Base-by-base conservation (phyloP, 2,113 vertebrate species). In the Neotoma lepida region DNA sequence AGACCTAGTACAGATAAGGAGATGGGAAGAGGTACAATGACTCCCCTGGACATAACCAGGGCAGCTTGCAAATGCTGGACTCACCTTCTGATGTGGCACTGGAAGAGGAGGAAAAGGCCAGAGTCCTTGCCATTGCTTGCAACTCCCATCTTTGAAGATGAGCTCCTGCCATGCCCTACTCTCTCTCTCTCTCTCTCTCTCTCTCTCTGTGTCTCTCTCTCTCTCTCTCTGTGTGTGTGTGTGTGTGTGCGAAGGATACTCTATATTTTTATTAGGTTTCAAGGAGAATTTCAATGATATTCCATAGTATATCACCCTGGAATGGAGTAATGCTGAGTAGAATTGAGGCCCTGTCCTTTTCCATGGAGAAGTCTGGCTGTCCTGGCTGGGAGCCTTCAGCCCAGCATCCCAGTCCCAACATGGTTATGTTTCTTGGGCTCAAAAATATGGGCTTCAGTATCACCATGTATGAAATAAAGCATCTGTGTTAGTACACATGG, bases 241-340 rank as follows among this genome's bases (percentile, higher is more conserved):
- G 46, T 70, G 26, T 30, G 2, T 49, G 46, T 54, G 6, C 85
- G 61, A 90, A 82, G 88, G 64, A 71, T 70, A 35, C 3, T 64
- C 13, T 91, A 4, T 91, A 61, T 28, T 91, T 91, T 94, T 87
- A 56, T 64, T 84, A 49, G 30, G n/a, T 86, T 95, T 89, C 49
- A 86, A 86, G 84, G 17, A 49, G 33, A 46, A 17, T 84, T 93
- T 88, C 15, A 93, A 63, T 28, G 82, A 41, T 46, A 68, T 58
- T 88, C 3, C 39, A 41, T 64, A 82, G 2, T 20, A 17, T 33
- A 51, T 68, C 39, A 82, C 85, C 33, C 13, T 46, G 30, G 15
- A 28, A 44, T 88, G 51, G 28, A 54, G 3, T 28, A 24, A n/a
- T 20, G 15, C 4, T 46, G 2, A 88, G 14, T n/a, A 44, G 61